Percentiles rank a stretch among this genome's conserved stretches.
Evolutionary conservation across 2,888 invertebrate species (phyloP).

Genomic region (Druceiella hillmani): DNA sequence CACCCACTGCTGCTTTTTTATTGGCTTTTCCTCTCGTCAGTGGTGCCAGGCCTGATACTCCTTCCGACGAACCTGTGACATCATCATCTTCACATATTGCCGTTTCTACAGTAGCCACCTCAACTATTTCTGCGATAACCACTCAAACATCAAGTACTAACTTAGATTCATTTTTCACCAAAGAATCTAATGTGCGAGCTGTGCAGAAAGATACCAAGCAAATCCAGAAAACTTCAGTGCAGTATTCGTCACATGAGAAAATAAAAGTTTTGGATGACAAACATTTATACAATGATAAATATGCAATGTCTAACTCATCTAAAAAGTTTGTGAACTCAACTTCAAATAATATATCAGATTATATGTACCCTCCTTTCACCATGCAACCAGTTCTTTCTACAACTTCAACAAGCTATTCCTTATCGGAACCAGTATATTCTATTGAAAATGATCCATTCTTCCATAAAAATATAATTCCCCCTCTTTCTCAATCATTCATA

Average conservation of each 20-base stretch:
- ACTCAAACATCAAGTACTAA: conserved; percentile 26
- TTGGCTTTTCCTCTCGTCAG: conserved; percentile 71
- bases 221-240: no score
- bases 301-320: no score
- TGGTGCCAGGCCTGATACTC: conserved; percentile 48
- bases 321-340: conserved; percentile 31
- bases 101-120: conserved; percentile 13
- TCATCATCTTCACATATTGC: neutral
- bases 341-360: conserved; percentile 26
- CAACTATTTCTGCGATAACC: conserved; percentile 13
- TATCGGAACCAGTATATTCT: conserved; percentile 36
- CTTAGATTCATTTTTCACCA: no score
- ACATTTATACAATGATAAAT: no score
- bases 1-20: conserved; percentile 72
- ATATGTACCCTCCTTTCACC: conserved; percentile 35
- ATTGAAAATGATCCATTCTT: no score
- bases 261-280: no score
- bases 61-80: conserved; percentile 35
- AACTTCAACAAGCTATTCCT: conserved; percentile 34
- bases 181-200: no score
- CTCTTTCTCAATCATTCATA: no score
- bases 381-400: conserved; percentile 39
- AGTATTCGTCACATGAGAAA: no score
- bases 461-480: no score
- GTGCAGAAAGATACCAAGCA: no score